A percentile compares a stretch with the other conserved stretches of the same genome.
Evolutionary conservation across 2,113 vertebrate genomes (phyloP).

Genomic region (human): DNA sequence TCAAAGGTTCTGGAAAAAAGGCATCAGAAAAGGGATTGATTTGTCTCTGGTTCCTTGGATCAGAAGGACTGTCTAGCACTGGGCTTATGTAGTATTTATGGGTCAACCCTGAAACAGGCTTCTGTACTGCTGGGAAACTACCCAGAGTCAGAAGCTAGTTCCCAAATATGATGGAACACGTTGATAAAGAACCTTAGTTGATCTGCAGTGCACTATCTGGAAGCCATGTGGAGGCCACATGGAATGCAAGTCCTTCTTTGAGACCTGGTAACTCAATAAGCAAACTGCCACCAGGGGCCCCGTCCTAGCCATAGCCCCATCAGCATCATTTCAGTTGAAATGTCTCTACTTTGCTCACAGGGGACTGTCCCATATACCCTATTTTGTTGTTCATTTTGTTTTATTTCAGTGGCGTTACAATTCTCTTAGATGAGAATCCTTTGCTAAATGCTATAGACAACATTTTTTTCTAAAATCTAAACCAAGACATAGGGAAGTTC

Average conservation of each 20-base stretch:
- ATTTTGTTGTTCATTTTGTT: background rate
- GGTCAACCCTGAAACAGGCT: background rate
- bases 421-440: background rate
- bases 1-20: background rate
- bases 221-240: background rate
- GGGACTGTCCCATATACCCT: background rate
- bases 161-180: background rate
- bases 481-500: background rate
- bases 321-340: background rate
- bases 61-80: background rate
- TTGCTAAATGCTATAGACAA: background rate
- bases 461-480: slow-evolving; percentile 19
- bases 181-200: background rate
- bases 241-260: background rate
- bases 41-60: background rate
- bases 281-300: background rate
- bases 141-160: background rate
- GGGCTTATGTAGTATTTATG: background rate
- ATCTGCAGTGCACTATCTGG: background rate
- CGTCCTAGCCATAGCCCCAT: too few relatives aligned
- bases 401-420: background rate
- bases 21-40: background rate
- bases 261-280: background rate
- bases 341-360: background rate
- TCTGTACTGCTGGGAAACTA: slow-evolving; percentile 7